Evolutionary conservation across 2,888 invertebrate genomes (phyloP), one percentile per base, ranked within the genome.

Genomic region (Drosophila neonasuta): DNA sequence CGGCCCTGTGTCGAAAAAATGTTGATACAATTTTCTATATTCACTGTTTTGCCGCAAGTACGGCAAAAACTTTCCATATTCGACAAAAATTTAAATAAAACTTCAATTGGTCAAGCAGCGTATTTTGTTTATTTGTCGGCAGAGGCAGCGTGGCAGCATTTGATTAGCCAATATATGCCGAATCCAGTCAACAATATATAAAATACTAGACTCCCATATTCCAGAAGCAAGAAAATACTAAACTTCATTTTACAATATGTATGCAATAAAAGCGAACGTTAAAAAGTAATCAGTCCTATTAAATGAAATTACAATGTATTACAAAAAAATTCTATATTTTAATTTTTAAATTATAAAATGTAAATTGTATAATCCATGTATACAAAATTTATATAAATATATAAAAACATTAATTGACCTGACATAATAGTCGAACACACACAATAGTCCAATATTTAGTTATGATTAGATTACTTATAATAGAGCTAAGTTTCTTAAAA

Each of bases 31-130:
- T 29, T 59, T 15, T 85, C 54, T 30, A 66, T 24, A 45, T 50
- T 62, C 2, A 69, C 65, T 2, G 52, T 59, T 68, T 73, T 73
- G 45, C 84, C 87, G 49, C 81, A 82, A 17, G 78, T 77, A 15
- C 87, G 80, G 58, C 87, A 85, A 55, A 66, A 82, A 5, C 66
- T 50, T n/a, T 82, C 63, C 87, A 81, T 86, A 49, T 63, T 49
- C 20, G 24, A 32, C 9, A 24, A 39, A 57, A 56, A 15, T 3
- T 1, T 10, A 45, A 29, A 15, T 6, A 30, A 30, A 3, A 32
- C 3, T 50, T n/a, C 1, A 17, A 44, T 71, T 74, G 46, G 42
- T 42, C n/a, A 10, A 59, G 50, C 24, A 17, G 36, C n/a, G 42
- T 8, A 17, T 29, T 44, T 51, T 36, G 36, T n/a, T 36, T 36